A percentile compares a stretch with the other conserved stretches of the same genome.
Evolutionary conservation across 2,888 invertebrate species (phyloP).

Genomic region (Toxonevra muliebris): DNA sequence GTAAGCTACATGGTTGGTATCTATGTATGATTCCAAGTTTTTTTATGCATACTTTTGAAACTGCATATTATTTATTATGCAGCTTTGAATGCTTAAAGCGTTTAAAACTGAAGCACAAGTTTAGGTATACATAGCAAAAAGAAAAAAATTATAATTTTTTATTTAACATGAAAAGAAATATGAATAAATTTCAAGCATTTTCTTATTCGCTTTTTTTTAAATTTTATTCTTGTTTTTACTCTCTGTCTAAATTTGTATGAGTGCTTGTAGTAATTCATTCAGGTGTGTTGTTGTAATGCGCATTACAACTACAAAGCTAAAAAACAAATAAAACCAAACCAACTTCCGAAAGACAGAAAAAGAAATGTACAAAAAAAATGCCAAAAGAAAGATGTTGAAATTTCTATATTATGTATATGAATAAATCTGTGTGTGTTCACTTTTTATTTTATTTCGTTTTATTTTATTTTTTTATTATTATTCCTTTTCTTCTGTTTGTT

Average conservation of each 20-base stretch:
- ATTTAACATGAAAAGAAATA: not conserved
- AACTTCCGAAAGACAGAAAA: slow-evolving; percentile 9
- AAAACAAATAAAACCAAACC: slow-evolving; percentile 12
- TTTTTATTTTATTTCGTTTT: too few relatives aligned
- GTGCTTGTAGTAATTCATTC: slow-evolving; percentile 32
- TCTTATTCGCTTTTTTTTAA: not conserved
- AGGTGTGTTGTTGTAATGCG: slow-evolving; percentile 35
- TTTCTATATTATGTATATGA: not conserved
- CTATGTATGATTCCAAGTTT: too few relatives aligned
- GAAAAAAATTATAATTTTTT: too few relatives aligned
- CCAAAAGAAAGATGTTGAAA: not conserved
- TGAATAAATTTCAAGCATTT: not conserved
- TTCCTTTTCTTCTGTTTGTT: too few relatives aligned
- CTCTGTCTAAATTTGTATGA: not conserved
- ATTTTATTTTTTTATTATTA: too few relatives aligned
- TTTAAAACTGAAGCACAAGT: too few relatives aligned
- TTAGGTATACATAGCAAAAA: too few relatives aligned
- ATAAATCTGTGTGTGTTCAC: slow-evolving; percentile 7
- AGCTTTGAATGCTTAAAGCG: too few relatives aligned
- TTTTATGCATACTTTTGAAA: too few relatives aligned
- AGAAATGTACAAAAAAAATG: slow-evolving; percentile 4
- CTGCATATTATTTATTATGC: too few relatives aligned
- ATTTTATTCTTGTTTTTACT: not conserved
- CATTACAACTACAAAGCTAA: slow-evolving; percentile 26
- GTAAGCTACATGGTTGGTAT: too few relatives aligned